Conservation (phyloP, 2,113 vertebrate genomes). For the Callipepla californica region DNA sequence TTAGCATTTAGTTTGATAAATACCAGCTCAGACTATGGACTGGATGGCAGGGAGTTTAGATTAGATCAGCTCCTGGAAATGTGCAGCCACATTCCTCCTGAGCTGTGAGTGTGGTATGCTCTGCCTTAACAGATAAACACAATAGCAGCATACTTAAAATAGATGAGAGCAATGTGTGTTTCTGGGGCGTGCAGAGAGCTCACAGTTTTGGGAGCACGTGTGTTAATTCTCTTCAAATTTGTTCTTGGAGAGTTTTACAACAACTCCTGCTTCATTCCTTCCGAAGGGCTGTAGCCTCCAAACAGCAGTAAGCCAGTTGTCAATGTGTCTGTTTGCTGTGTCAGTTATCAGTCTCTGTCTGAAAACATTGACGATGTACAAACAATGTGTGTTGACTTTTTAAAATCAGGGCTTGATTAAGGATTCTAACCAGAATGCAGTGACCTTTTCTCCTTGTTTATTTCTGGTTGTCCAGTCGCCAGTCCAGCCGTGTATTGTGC, state of each 20-base stretch:
- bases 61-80: not conserved
- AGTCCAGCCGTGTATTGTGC: not conserved
- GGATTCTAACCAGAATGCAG: not conserved
- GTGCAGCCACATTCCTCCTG: not conserved
- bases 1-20: not conserved
- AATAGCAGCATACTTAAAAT: not conserved
- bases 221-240: not conserved
- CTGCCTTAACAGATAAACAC: not conserved
- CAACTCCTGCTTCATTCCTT: not conserved
- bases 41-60: not conserved
- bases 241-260: not conserved
- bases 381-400: not conserved
- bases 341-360: not conserved
- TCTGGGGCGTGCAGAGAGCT: not conserved
- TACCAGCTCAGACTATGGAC: not conserved
- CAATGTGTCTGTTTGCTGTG: not conserved
- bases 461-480: not conserved
- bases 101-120: accelerated
- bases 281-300: not conserved
- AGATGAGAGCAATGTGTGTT: not conserved
- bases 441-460: not conserved
- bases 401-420: not conserved
- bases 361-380: not conserved
- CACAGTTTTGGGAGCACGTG: accelerated
- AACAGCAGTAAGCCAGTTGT: not conserved